A percentile compares a stretch with the other conserved stretches of the same genome.
These are phyloP conservation scores for Falcunculus frontatus DNA, from an alignment of 2,113 vertebrate species.

Conservation along the genomic window DNA sequence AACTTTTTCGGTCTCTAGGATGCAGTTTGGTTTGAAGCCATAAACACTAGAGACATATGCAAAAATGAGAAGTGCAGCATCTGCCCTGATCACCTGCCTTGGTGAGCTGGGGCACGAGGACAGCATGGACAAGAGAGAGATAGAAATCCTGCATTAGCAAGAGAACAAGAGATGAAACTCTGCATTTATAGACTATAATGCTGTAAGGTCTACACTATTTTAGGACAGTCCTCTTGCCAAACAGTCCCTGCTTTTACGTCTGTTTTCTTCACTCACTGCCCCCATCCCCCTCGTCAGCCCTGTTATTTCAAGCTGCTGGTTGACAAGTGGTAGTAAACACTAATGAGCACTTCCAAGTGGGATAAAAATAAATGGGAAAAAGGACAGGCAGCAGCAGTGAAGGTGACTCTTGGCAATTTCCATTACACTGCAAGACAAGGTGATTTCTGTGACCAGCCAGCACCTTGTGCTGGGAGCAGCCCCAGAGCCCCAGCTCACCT, in stretches of 20 bases:
- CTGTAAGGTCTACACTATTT: background rate
- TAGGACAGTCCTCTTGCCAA: background rate
- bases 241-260: background rate
- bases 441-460: background rate
- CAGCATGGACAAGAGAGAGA: background rate
- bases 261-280: background rate
- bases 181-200: background rate
- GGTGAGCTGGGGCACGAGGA: fast-evolving
- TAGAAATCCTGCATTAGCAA: background rate
- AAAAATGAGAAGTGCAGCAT: background rate
- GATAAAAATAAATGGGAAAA: background rate
- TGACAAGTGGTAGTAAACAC: background rate
- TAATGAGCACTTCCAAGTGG: background rate
- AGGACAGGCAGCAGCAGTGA: background rate
- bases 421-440: background rate
- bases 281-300: background rate
- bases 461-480: background rate
- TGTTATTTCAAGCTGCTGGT: background rate
- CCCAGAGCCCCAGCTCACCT: background rate
- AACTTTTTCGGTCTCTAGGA: background rate
- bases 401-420: background rate
- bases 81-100: background rate
- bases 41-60: fast-evolving
- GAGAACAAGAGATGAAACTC: background rate
- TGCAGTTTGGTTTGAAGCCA: background rate